phyloP scores from a whole-genome alignment of 23 tunicate genomes.

The Phallusia fumigata region DNA sequence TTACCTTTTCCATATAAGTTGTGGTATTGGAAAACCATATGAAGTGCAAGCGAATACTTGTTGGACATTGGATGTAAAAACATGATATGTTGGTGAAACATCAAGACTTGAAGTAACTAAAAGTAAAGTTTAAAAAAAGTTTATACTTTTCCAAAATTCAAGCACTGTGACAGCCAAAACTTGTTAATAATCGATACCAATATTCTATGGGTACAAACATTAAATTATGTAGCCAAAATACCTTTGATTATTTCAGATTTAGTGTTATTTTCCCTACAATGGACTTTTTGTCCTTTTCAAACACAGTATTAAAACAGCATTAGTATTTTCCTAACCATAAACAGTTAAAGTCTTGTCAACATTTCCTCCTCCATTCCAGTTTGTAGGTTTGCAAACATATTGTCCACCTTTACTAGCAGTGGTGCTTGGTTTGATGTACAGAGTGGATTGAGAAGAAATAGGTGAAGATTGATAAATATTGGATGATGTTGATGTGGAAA shows the following conservation, averaged over 20 bases:
- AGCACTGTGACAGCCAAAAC: too few relatives aligned
- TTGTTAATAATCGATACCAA: too few relatives aligned
- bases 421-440: not conserved
- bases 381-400: not conserved
- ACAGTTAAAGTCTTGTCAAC: not conserved
- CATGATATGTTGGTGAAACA: too few relatives aligned
- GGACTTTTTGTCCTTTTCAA: too few relatives aligned
- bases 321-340: not conserved
- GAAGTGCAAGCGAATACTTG: not conserved
- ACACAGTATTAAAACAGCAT: too few relatives aligned
- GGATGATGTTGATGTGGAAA: not conserved
- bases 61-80: not conserved
- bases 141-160: not conserved
- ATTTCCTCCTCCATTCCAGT: slow-evolving; percentile 10
- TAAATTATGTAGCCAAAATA: too few relatives aligned
- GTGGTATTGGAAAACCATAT: not conserved
- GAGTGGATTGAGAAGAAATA: not conserved
- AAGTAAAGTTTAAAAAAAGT: too few relatives aligned
- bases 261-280: too few relatives aligned
- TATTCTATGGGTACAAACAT: too few relatives aligned
- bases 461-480: not conserved
- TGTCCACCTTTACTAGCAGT: not conserved
- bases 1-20: not conserved
- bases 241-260: too few relatives aligned
- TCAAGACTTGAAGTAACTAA: too few relatives aligned